These are phyloP conservation scores for Gari tellinella DNA, from an alignment of 2,888 invertebrate genomes.

Conservation along the genomic window DNA sequence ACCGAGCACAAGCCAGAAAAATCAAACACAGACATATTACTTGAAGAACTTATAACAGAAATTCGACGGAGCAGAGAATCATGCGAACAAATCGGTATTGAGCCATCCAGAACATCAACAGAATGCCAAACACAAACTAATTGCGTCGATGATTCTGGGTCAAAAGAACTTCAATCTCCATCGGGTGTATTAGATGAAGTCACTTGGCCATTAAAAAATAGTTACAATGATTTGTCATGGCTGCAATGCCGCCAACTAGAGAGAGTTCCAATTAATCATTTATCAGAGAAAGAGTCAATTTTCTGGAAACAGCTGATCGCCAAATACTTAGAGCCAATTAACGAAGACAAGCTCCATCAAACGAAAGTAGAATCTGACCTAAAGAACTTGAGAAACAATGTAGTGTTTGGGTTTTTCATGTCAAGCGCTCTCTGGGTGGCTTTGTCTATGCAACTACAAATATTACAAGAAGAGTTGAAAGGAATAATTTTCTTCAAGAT, in stretches of 20 bases:
- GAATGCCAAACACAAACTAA: slow-evolving; percentile 8
- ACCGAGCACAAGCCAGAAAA: slow-evolving; percentile 32
- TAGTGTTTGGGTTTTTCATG: slow-evolving; percentile 89
- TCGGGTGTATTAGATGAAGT: neutral
- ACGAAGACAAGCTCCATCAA: slow-evolving; percentile 91
- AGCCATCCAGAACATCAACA: slow-evolving; percentile 33
- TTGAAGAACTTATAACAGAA: slow-evolving; percentile 70
- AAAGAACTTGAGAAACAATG: slow-evolving; percentile 73
- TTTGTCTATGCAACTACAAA: slow-evolving; percentile 98
- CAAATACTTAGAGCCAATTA: slow-evolving; percentile 96
- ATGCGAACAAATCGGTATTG: slow-evolving; percentile 10
- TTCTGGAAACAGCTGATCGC: slow-evolving; percentile 98
- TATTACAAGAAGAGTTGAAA: slow-evolving; percentile 88
- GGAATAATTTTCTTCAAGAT: slow-evolving; percentile 83
- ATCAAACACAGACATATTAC: slow-evolving; percentile 65
- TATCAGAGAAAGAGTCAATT: slow-evolving; percentile 91
- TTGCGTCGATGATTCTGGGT: neutral
- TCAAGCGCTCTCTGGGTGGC: slow-evolving; percentile 99
- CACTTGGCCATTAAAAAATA: neutral
- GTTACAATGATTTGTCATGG: slow-evolving; percentile 86
- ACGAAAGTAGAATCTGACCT: slow-evolving; percentile 71
- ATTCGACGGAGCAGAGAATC: slow-evolving; percentile 40
- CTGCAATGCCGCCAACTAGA: slow-evolving; percentile 94
- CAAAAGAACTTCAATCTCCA: neutral
- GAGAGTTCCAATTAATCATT: slow-evolving; percentile 95